Evolutionary conservation across 2,888 invertebrate species (phyloP), one percentile per base, ranked within the genome.

Genomic region (Hydrotaea cyrtoneurina): DNA sequence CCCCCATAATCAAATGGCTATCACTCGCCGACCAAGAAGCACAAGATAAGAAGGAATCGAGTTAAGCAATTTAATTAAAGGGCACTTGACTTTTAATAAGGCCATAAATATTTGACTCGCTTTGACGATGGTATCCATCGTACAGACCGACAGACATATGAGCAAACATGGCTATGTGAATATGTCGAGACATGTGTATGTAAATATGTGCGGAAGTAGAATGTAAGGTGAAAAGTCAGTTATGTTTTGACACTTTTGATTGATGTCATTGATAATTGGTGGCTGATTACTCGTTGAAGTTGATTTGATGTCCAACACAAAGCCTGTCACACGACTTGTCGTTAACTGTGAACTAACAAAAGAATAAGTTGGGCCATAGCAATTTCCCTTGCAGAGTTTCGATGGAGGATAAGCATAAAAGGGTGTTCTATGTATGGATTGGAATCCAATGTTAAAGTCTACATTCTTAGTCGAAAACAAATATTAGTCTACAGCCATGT

Each of bases 21-120:
- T 62, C 31, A 55, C 36, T 2, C 53, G 10, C 55, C 50, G 46
- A 17, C 31, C 26, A 23, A 13, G 21, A 75, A 57, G n/a, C 78
- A 57, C 43, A 73, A 21, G 46, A 46, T 46, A 69, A 46, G 46
- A 46, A 46, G 23, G 21, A 69, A 69, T 43, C 8, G n/a, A 43
- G 69, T 19, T 46, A 78, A 85, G 79, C 82, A 77, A 77, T 85
- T 85, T 85, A 82, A 82, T 85, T 85, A 82, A 79, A 82, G 73
- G 77, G 82, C 73, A 85, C 50, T 69, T 76, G 79, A 76, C 50
- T 73, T 55, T 69, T 57, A 23, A 66, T 59, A 69, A 69, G 69
- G 69, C 23, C 46, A 69, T 69, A 69, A 69, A 69, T 53, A 57
- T 81, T 46, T 15, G 64, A 72, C 23, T 26, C 31, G 55, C 13